These are phyloP conservation scores for Macropus fuliginosus DNA, from an alignment of 2,797 vertebrate species.

Conservation along the genomic window DNA sequence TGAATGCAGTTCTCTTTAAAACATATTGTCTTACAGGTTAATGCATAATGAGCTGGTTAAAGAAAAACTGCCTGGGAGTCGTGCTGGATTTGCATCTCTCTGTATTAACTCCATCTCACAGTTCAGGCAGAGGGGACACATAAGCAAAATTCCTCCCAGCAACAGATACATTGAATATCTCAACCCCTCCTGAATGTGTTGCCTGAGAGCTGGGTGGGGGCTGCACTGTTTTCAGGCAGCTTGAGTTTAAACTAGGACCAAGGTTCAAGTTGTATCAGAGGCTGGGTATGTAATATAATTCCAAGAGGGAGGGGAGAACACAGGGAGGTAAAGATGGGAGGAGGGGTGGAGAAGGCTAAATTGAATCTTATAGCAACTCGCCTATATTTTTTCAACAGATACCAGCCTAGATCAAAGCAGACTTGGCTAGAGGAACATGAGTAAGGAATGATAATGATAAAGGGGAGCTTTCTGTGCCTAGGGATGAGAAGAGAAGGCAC, in stretches of 20 bases:
- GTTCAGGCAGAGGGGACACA: slow-evolving; percentile 43
- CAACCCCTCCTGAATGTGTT: neutral
- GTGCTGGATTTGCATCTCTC: slow-evolving; percentile 43
- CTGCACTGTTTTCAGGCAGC: slow-evolving; percentile 9
- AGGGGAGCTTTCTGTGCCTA: neutral
- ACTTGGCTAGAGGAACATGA: neutral
- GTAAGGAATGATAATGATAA: neutral
- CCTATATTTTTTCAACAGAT: neutral
- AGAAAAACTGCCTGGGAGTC: slow-evolving; percentile 56
- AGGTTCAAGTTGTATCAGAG: slow-evolving; percentile 36
- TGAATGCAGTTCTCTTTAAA: slow-evolving; percentile 83
- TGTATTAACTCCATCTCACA: slow-evolving; percentile 18
- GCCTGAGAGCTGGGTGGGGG: neutral
- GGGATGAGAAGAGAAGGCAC: neutral
- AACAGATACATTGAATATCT: slow-evolving; percentile 15
- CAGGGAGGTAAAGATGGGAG: neutral
- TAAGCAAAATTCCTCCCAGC: slow-evolving; percentile 22
- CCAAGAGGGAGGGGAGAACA: neutral
- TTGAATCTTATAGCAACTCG: neutral
- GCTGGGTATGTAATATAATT: slow-evolving; percentile 47
- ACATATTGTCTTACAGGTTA: slow-evolving; percentile 80
- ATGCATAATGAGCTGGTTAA: slow-evolving; percentile 75
- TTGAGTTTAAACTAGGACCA: slow-evolving; percentile 38
- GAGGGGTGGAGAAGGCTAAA: neutral
- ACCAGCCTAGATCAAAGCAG: rapidly evolving